Base-by-base conservation (phyloP, 1,140 invertebrate species). In the Saccostrea glomerata region DNA sequence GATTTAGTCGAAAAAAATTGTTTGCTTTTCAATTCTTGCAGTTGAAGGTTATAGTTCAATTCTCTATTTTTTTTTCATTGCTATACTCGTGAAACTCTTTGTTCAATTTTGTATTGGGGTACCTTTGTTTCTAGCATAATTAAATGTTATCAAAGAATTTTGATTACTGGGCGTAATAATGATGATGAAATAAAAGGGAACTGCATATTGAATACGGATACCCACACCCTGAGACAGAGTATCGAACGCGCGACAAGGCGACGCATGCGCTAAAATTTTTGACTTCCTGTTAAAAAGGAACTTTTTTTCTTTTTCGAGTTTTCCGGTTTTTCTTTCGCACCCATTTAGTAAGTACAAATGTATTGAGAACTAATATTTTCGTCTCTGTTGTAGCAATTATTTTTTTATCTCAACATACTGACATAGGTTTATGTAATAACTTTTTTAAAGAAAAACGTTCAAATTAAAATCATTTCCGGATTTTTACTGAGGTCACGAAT, bases 381-480 rank as follows among this genome's bases (percentile, higher is more conserved):
- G 20, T 13, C 17, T 20, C 6, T 17, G 17, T 63, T 20, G 1
- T 63, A 20, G 58, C 58, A 17, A n/a, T 6, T 63, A 63, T 0
- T n/a, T 5, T 0, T 17, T 63, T 63, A 2, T 63, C 6, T 17
- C 58, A 17, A 20, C 58, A 13, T 60, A 20, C 7, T 12, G n/a
- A 63, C 20, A 6, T 63, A 7, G 58, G 1, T 47, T 63, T 17
- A 6, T n/a, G n/a, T 63, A 63, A 63, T 63, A 63, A 20, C 0
- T 63, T 63, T 63, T 63, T 63, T 5, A 63, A 1, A 63, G 30
- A 63, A 63, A 2, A n/a, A 60, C 15, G 9, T 47, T 63, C 17
- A 5, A 20, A 20, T 63, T 20, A 63, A 77, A 77, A 77, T 77
- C 70, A 77, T 77, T 77, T 77, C 70, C 70, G 70, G 70, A 77